Evolutionary conservation across 92 coral and sea anemone species (phyloP), one percentile per base, ranked within the genome.

Genomic region (Palythoa grandiflora): DNA sequence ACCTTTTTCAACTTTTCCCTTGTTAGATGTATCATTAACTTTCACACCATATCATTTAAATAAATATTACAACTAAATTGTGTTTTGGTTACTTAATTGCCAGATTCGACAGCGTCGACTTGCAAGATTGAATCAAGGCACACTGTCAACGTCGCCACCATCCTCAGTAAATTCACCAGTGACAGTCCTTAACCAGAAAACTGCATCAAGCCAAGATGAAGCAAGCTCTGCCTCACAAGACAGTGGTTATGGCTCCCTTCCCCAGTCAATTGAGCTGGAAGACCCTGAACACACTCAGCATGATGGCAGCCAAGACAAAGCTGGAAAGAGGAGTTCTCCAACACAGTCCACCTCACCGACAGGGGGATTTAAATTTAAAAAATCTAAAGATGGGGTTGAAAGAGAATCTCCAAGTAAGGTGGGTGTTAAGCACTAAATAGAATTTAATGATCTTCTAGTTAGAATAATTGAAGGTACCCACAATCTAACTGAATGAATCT

Each of bases 51-150:
- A 3, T 44, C 3, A 3, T 0, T 44, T 44, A 44, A 44, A 7
- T 44, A 44, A 44, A 44, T 59, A 59, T 14, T 14, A 15, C 14
- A 57, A 12, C n/a, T 44, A 44, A 44, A 44, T 1, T 44, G 7
- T 44, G 50, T 44, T 44, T 44, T 44, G 50, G 50, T 65, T 44
- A 80, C 17, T 19, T n/a, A 9, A 51, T 15, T 50, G 10, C 10
- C 38, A 97, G 99, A 93, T 97, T 54, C 93, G 99, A 87, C 97
- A 95, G 84, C 94, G 99, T 39, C 98, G 99, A 83, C 96, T 97
- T 36, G 98, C 99, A 63, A 87, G 96, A 55, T 86, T 95, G 28
- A 91, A 77, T 14, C 96, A 95, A 78, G 89, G 92, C 38, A 37
- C 87, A 16, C 79, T 92, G 9, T 60, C 99, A 12, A 87, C 98